These are phyloP conservation scores for Himalopsyche kuldschensis DNA, from an alignment of 2,888 invertebrate species.

Conservation along the genomic window DNA sequence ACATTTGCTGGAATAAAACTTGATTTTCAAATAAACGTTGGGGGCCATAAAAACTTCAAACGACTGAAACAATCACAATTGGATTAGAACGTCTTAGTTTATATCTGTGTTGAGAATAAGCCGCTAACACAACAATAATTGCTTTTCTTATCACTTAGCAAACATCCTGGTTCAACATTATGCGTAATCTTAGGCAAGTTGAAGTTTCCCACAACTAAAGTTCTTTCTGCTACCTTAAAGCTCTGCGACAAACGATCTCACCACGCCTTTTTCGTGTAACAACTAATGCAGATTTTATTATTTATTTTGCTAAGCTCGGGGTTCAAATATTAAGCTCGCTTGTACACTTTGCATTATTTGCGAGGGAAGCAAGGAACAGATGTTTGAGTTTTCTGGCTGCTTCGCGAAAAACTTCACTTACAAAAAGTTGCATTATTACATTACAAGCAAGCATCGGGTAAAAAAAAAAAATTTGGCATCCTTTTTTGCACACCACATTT, in stretches of 20 bases:
- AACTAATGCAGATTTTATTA: conserved; percentile 40
- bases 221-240: conserved; percentile 24
- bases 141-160: neutral
- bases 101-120: neutral
- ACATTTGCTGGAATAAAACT: too few species aligned
- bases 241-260: conserved; percentile 36
- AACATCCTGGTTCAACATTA: neutral
- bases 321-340: conserved; percentile 4
- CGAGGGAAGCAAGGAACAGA: neutral
- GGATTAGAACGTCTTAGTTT: neutral
- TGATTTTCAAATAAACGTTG: too few species aligned
- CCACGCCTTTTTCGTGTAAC: conserved; percentile 40
- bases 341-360: conserved; percentile 2
- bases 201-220: conserved; percentile 17
- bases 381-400: neutral
- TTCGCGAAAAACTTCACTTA: neutral
- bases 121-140: conserved; percentile 1
- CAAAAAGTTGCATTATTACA: neutral
- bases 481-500: too few species aligned
- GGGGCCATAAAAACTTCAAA: neutral
- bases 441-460: neutral
- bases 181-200: neutral
- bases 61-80: neutral
- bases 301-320: conserved; percentile 28
- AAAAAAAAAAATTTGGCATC: neutral